Percentiles rank a stretch among this genome's conserved stretches.
These are phyloP conservation scores for Ophion slaviceki DNA, from an alignment of 2,888 invertebrate species.

Conservation along the genomic window DNA sequence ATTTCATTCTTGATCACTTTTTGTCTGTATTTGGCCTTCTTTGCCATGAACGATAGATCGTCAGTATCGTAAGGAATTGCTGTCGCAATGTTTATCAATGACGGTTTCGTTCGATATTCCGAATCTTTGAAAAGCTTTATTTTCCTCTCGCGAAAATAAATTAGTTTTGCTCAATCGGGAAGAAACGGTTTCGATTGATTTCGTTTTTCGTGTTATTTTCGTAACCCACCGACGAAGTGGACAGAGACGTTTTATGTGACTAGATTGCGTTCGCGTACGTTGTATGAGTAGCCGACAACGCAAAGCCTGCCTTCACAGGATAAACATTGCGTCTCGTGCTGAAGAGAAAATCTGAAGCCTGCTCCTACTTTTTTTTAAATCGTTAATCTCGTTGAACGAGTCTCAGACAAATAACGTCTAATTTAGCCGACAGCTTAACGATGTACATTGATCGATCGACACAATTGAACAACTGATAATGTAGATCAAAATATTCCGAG, in stretches of 20 bases:
- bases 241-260: neutral
- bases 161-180: neutral
- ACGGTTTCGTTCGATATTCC: neutral
- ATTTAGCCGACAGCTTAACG: neutral
- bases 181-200: neutral
- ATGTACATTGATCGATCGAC: slow-evolving; percentile 31
- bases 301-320: neutral
- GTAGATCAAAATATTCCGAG: neutral
- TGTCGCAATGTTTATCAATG: slow-evolving; percentile 9
- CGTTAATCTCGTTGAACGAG: slow-evolving; percentile 21
- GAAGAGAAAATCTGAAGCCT: neutral
- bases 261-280: neutral
- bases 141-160: slow-evolving; percentile 9
- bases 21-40: neutral
- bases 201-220: slow-evolving; percentile 20
- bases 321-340: neutral
- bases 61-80: neutral
- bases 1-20: neutral
- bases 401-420: slow-evolving; percentile 20
- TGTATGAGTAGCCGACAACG: neutral
- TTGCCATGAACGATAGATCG: neutral
- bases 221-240: neutral
- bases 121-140: neutral
- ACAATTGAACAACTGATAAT: slow-evolving; percentile 1
- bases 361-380: neutral